phyloP scores from a whole-genome alignment of 1,140 invertebrate species.

The Grapholita molesta region DNA sequence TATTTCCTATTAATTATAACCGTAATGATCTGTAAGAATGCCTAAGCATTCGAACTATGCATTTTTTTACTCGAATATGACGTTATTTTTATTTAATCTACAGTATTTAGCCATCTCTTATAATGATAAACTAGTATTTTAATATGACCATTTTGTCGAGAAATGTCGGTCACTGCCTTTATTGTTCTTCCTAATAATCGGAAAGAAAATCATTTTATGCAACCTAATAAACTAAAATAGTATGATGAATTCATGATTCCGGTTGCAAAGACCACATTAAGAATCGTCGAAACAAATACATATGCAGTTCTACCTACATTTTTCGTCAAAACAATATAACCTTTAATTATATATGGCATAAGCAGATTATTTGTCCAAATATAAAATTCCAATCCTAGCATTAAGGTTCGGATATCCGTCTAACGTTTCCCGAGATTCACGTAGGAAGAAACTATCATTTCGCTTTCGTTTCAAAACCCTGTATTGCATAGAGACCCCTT shows the following conservation, averaged over 20 bases:
- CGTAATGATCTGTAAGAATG: conserved; percentile 6
- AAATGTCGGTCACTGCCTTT: conserved; percentile 29
- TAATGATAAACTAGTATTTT: neutral
- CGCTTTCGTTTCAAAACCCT: conserved; percentile 50
- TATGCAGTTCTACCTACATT: neutral
- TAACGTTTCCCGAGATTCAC: conserved; percentile 36
- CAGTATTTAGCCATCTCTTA: conserved; percentile 12
- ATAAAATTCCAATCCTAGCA: conserved; percentile 47
- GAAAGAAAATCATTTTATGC: neutral
- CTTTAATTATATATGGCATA: neutral
- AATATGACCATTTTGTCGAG: neutral
- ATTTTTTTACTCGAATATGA: conserved; percentile 25
- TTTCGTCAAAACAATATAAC: neutral
- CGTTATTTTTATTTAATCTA: conserved; percentile 25
- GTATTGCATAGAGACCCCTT: conserved; percentile 68
- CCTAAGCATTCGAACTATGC: conserved; percentile 13
- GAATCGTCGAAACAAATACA: no score
- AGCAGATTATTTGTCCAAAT: conserved; percentile 20
- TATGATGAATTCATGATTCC: no score
- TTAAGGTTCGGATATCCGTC: conserved; percentile 50
- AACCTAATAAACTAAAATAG: no score
- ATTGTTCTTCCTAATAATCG: neutral
- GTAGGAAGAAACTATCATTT: conserved; percentile 30
- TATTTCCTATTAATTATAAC: conserved; percentile 2
- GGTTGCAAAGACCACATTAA: conserved; percentile 14